Percentiles rank a stretch among this genome's conserved stretches.
phyloP scores from a whole-genome alignment of 2,113 vertebrate species.

The Apeltes quadracus region DNA sequence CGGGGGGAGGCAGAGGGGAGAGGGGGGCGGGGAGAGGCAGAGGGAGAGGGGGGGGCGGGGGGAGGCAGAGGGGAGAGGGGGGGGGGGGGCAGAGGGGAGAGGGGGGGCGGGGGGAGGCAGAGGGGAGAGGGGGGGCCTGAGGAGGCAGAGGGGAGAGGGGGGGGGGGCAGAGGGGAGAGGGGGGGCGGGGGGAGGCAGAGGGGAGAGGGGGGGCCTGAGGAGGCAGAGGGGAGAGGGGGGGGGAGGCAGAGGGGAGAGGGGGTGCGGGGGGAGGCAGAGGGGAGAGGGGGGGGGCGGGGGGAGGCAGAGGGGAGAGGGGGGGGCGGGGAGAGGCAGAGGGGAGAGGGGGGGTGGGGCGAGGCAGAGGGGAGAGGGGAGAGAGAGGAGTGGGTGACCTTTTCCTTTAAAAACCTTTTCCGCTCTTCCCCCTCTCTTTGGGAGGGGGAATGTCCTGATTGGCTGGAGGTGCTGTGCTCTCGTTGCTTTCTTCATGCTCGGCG shows the following conservation, averaged over 20 bases:
- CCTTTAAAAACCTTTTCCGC: slow-evolving; percentile 37
- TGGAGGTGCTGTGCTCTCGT: background rate
- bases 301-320: slow-evolving; percentile 28
- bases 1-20: slow-evolving; percentile 21
- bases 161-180: too few species aligned
- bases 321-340: slow-evolving; percentile 33
- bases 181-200: slow-evolving; percentile 35
- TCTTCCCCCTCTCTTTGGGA: slow-evolving; percentile 41
- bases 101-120: slow-evolving; percentile 39
- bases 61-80: slow-evolving; percentile 14
- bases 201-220: slow-evolving; percentile 26
- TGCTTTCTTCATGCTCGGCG: background rate
- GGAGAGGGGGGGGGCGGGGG: slow-evolving; percentile 24
- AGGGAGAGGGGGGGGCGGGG: slow-evolving; percentile 29
- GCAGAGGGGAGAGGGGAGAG: too few species aligned
- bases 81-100: too few species aligned
- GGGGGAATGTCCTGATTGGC: slow-evolving; percentile 45
- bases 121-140: slow-evolving; percentile 17
- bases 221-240: slow-evolving; percentile 23
- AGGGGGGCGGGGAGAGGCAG: too few species aligned
- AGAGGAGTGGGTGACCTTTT: slow-evolving; percentile 60
- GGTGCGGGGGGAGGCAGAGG: slow-evolving; percentile 32
- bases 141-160: slow-evolving; percentile 26
- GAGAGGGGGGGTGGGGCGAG: slow-evolving; percentile 49
- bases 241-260: slow-evolving; percentile 26